Evolutionary conservation across 2,888 invertebrate species (phyloP), one percentile per base, ranked within the genome.

Genomic region (Noctua janthe): DNA sequence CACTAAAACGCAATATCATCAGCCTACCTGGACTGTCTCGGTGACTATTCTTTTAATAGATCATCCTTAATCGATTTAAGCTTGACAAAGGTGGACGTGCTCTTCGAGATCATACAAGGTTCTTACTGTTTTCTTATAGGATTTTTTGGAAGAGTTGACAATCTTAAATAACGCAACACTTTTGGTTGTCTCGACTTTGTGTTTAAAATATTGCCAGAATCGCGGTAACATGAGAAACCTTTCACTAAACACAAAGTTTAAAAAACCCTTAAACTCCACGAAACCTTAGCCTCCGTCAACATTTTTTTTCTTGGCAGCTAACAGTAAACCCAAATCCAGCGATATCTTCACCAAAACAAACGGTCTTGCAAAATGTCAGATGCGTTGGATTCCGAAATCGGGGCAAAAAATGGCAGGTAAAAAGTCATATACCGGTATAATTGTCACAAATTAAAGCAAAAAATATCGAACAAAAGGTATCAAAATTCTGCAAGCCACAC

Each of bases 361-460:
- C 95, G 94, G 92, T 94, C 94, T 94, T 94, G 96, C 96, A 94
- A 96, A 97, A 96, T 93, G 94, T 95, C 93, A 94, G 93, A 94
- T 92, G 88, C 92, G 90, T 85, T 87, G 91, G 94, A 94, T 93
- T 94, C 92, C 89, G 88, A 91, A 92, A 91, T 90, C 83, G 74
- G 39, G 86, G 90, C 93, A 96, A 96, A 95, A 95, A 95, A 92
- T 84, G 81, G 78, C 97, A 97, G 97, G 97, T 97, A 97, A 97
- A 97, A 97, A 97, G 97, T 97, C 96, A 97, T 96, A 96, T 96
- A 96, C 97, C 96, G 97, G 94, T 97, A 97, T 97, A 97, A 97
- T 97, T 97, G 97, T 97, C 97, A 97, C 97, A 97, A 97, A 97
- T 97, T 97, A 96, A 97, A 93, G 96, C 97, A 97, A 97, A 97